A percentile compares a stretch with the other conserved stretches of the same genome.
phyloP scores from a whole-genome alignment of 2,113 vertebrate genomes.

The Salvelinus sp. region DNA sequence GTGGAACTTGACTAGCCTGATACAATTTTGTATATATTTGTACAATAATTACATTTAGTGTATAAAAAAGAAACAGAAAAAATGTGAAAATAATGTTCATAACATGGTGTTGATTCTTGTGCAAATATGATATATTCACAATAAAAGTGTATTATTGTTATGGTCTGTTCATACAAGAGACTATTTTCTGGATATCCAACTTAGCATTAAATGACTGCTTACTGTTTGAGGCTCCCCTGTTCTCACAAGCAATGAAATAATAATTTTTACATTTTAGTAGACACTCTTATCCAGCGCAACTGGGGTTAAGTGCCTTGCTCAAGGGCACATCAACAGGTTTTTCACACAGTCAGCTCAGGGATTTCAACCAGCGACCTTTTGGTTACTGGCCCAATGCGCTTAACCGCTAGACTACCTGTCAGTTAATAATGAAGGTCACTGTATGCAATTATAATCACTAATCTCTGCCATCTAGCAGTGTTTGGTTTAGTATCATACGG shows the following conservation, averaged over 20 bases:
- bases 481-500: neutral
- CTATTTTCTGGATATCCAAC: no score
- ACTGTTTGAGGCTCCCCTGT: no score
- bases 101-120: constrained; percentile 92
- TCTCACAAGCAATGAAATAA: no score
- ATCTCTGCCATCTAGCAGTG: neutral
- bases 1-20: constrained; percentile 92
- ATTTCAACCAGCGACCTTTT: no score
- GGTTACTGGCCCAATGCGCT: no score
- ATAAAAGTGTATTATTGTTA: constrained; percentile 94
- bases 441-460: neutral
- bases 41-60: constrained; percentile 90
- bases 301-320: no score
- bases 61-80: constrained; percentile 66
- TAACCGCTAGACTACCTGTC: no score
- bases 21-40: constrained; percentile 98
- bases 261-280: neutral
- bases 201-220: neutral
- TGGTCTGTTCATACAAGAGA: constrained; percentile 27
- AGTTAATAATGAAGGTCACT: neutral
- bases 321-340: no score
- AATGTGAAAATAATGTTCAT: constrained; percentile 81
- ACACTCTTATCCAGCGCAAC: no score
- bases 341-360: no score
- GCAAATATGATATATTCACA: constrained; percentile 97